Evolutionary conservation across 2,888 invertebrate genomes (phyloP), one percentile per base, ranked within the genome.

Genomic region (Sinohyriopsis cumingii): DNA sequence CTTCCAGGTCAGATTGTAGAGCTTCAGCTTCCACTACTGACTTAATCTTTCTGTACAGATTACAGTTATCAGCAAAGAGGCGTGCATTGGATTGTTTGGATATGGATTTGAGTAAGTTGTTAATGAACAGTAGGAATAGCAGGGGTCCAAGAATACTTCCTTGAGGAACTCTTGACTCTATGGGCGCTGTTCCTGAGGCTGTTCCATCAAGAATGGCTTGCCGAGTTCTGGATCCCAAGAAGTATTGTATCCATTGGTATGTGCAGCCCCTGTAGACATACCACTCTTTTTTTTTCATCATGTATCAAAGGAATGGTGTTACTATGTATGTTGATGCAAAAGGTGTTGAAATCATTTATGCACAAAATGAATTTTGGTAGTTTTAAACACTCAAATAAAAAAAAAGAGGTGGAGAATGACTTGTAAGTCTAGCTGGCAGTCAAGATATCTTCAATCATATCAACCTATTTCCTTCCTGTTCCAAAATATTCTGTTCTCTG

Each of bases 51-150:
- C 68, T 3, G 20, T 25, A 54, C 4, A 55, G 65, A 12, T 19
- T 33, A 25, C 57, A 65, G 33, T 33, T 7, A 22, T 65, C 65
- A 5, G 59, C 59, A 28, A 65, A 65, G 18, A 65, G 65, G 24
- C 65, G 1, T 9, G 22, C 65, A 33, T 22, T 57, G 20, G 59
- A 28, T 28, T 57, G 24, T 28, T 15, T 55, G 33, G 57, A 65
- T 9, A 65, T 57, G 65, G 56, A 65, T 25, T 65, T 12, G 3
- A 59, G 57, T n/a, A 65, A 20, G 64, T 63, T 63, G 55, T 65
- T 28, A 28, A 65, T 65, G 56, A 56, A 59, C 0, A 65, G 22
- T 7, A 59, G 33, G 57, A 65, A 65, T 1, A 33, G 7, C 28
- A 65, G 45, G 5, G 56, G 45, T 20, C 33, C 33, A n/a, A 55